A percentile compares a stretch with the other conserved stretches of the same genome.
Conservation (phyloP, 2,113 vertebrate species). For the Stegastes partitus region DNA sequence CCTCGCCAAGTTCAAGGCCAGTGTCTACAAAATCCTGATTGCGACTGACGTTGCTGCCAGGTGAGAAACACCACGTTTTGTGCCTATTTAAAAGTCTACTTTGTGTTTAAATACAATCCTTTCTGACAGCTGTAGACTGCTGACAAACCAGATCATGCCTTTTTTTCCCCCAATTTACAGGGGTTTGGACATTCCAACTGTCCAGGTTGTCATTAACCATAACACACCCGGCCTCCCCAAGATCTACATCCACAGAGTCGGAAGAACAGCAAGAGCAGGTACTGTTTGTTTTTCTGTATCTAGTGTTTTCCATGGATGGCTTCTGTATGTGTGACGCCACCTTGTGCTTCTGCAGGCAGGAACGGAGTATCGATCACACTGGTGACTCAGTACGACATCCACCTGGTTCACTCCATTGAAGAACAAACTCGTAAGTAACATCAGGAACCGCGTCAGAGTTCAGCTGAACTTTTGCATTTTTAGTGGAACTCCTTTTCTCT, state of each 20-base stretch:
- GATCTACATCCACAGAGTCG: conserved; percentile 95
- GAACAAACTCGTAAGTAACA: conserved; percentile 90
- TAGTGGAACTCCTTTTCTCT: no score
- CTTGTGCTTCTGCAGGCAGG: conserved; percentile 83
- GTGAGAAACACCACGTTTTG: conserved; percentile 71
- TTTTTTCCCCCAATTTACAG: conserved; percentile 74
- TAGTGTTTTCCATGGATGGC: no score
- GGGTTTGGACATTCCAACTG: conserved; percentile 94
- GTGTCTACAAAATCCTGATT: conserved; percentile 94
- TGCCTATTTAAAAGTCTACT: not conserved
- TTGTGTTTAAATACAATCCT: not conserved
- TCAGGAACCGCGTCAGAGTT: not conserved
- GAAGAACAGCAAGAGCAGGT: conserved; percentile 95
- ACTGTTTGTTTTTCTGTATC: not conserved
- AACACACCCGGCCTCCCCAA: conserved; percentile 96
- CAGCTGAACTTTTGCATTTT: not conserved
- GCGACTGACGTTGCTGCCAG: conserved; percentile 95
- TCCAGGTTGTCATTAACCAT: conserved; percentile 96
- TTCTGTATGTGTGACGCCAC: not conserved
- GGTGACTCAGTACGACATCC: conserved; percentile 98
- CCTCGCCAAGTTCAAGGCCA: conserved; percentile 96
- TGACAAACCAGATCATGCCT: not conserved
- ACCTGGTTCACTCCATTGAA: conserved; percentile 92
- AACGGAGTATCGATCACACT: conserved; percentile 92
- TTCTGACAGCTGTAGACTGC: not conserved